Percentiles rank a stretch among this genome's conserved stretches.
Conservation (phyloP, 2,888 invertebrate species). For the Laothoe populi region DNA sequence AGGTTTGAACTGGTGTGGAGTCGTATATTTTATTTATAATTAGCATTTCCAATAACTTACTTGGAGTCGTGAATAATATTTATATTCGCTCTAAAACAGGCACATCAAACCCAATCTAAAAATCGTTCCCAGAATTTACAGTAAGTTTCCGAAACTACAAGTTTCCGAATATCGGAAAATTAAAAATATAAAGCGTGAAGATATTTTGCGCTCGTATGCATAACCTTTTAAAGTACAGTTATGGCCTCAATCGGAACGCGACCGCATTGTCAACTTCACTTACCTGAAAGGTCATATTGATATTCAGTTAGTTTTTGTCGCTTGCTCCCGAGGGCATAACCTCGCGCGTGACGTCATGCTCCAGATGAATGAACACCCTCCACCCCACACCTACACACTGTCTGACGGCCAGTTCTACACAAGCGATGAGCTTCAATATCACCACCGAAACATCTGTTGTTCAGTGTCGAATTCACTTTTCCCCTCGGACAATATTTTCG, state of each 20-base stretch:
- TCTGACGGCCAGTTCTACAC: slow-evolving; percentile 61
- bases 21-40: no score
- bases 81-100: no score
- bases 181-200: not conserved
- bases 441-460: slow-evolving; percentile 64
- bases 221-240: slow-evolving; percentile 19
- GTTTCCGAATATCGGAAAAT: not conserved
- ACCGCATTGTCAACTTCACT: slow-evolving; percentile 32
- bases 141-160: no score
- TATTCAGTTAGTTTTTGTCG: slow-evolving; percentile 59
- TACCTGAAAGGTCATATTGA: slow-evolving; percentile 49
- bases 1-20: no score
- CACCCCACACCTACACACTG: slow-evolving; percentile 44
- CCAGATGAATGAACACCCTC: slow-evolving; percentile 78
- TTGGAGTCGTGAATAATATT: no score
- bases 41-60: no score
- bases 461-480: slow-evolving; percentile 41
- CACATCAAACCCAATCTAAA: no score
- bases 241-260: slow-evolving; percentile 20
- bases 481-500: slow-evolving; percentile 39
- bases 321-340: slow-evolving; percentile 73
- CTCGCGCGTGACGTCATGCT: slow-evolving; percentile 74
- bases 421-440: slow-evolving; percentile 61
- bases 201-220: slow-evolving; percentile 14
- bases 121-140: no score